A percentile compares a stretch with the other conserved stretches of the same genome.
phyloP scores from a whole-genome alignment of 2,888 invertebrate genomes.

The Lathronympha strigana region DNA sequence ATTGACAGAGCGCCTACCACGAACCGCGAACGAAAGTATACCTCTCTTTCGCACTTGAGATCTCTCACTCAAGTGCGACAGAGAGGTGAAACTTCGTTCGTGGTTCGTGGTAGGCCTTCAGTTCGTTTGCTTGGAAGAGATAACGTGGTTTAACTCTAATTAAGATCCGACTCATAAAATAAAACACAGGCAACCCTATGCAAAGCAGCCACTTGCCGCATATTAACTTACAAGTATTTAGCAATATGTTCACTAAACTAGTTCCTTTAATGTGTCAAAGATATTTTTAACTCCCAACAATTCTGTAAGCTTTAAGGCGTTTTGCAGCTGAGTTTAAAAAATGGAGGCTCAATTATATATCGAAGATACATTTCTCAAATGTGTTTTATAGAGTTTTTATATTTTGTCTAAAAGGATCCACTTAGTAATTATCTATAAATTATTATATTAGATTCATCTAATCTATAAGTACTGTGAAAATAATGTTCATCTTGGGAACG shows the following conservation, averaged over 20 bases:
- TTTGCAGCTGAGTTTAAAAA: conserved; percentile 12
- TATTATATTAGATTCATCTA: background rate
- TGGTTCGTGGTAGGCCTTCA: too few relatives aligned
- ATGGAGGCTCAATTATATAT: background rate
- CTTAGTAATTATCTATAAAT: background rate
- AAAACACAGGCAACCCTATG: conserved; percentile 22
- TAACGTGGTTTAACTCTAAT: too few relatives aligned
- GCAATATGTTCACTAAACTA: conserved; percentile 54
- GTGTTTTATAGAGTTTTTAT: background rate
- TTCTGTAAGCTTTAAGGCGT: conserved; percentile 27
- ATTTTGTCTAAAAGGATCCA: background rate
- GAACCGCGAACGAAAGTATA: too few relatives aligned
- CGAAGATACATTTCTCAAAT: background rate
- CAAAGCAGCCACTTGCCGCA: conserved; percentile 46
- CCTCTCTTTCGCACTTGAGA: too few relatives aligned
- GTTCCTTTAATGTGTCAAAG: conserved; percentile 50
- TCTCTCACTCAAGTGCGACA: too few relatives aligned
- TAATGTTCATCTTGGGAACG: background rate
- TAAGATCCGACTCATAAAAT: conserved; percentile 13
- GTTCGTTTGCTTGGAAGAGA: too few relatives aligned
- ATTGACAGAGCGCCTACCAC: too few relatives aligned
- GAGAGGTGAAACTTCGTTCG: too few relatives aligned
- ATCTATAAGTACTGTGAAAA: too few relatives aligned
- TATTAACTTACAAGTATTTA: conserved; percentile 70
- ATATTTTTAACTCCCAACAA: conserved; percentile 34